Evolutionary conservation across 37 sponge, comb jelly and placozoan species (phyloP).

Genomic region (Eunapius fragilis): DNA sequence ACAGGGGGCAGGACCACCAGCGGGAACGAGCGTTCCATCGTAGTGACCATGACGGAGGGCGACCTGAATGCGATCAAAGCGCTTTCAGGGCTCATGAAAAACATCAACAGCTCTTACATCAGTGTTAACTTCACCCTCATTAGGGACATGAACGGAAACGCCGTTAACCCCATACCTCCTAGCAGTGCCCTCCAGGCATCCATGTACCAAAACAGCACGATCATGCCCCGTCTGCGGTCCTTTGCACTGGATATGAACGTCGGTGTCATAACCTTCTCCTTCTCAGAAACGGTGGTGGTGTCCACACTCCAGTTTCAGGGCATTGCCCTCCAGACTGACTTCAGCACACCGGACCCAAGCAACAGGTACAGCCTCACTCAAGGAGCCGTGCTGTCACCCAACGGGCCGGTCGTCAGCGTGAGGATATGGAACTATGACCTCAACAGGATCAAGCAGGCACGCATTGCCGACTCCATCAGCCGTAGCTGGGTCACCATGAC

Average conservation of each 20-base stretch:
- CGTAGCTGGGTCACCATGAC: conserved; percentile 60
- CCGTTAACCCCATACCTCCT: conserved; percentile 28
- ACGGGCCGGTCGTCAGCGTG: conserved; percentile 63
- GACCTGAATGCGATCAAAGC: conserved; percentile 83
- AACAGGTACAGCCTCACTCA: conserved; percentile 37
- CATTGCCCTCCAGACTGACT: conserved; percentile 60
- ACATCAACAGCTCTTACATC: conserved; percentile 60
- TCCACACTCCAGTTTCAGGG: conserved; percentile 51
- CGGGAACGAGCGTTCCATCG: conserved; percentile 61
- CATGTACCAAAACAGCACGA: conserved; percentile 57
- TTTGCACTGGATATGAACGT: conserved; percentile 77
- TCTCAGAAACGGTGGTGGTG: conserved; percentile 84
- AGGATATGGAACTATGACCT: conserved; percentile 58
- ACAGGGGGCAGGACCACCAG: conserved; percentile 56
- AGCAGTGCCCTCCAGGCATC: conserved; percentile 33
- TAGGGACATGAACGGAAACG: conserved; percentile 86
- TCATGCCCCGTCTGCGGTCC: conserved; percentile 45
- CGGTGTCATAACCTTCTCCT: conserved; percentile 68
- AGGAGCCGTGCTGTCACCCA: conserved; percentile 31
- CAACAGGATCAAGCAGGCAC: conserved; percentile 76
- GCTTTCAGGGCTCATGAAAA: conserved; percentile 39
- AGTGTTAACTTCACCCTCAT: conserved; percentile 57
- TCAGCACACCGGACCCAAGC: conserved; percentile 47
- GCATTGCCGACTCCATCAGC: conserved; percentile 47
- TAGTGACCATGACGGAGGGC: conserved; percentile 43